These are phyloP conservation scores for Maccullochella peelii DNA, from an alignment of 2,113 vertebrate genomes.

Conservation along the genomic window DNA sequence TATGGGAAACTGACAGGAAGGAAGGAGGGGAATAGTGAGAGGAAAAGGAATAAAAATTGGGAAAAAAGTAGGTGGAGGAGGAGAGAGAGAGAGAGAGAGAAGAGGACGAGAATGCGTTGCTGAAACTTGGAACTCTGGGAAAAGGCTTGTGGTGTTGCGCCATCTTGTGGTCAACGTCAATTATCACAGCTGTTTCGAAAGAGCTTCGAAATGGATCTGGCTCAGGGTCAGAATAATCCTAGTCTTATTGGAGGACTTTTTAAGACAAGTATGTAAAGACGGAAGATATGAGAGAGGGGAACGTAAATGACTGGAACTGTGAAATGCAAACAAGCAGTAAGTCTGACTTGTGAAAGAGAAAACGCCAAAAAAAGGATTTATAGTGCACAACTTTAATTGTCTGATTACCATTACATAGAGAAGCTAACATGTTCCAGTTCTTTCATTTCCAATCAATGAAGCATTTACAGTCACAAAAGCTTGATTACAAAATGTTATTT, in stretches of 20 bases:
- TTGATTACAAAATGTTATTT: neutral
- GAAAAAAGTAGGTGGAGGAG: neutral
- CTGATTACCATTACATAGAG: neutral
- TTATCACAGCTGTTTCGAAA: neutral
- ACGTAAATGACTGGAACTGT: neutral
- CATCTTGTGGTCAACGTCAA: slow-evolving; percentile 49
- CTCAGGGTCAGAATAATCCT: neutral
- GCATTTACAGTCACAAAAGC: neutral
- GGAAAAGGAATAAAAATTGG: neutral
- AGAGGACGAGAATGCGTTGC: neutral
- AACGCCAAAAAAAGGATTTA: neutral
- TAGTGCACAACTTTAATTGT: slow-evolving; percentile 19
- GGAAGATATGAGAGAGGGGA: neutral
- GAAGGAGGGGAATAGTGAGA: neutral
- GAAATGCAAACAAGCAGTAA: neutral
- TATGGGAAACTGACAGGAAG: neutral
- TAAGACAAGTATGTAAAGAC: neutral
- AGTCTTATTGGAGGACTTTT: neutral
- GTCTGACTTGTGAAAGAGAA: neutral
- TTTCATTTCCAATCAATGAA: slow-evolving; percentile 3
- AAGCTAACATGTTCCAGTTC: slow-evolving; percentile 1
- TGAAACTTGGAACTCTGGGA: neutral
- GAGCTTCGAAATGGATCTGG: neutral
- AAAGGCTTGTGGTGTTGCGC: neutral
- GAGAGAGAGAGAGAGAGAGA: neutral